Percentiles rank a stretch among this genome's conserved stretches.
Conservation (phyloP, 2,888 invertebrate species). For the Odontocerum albicorne region DNA sequence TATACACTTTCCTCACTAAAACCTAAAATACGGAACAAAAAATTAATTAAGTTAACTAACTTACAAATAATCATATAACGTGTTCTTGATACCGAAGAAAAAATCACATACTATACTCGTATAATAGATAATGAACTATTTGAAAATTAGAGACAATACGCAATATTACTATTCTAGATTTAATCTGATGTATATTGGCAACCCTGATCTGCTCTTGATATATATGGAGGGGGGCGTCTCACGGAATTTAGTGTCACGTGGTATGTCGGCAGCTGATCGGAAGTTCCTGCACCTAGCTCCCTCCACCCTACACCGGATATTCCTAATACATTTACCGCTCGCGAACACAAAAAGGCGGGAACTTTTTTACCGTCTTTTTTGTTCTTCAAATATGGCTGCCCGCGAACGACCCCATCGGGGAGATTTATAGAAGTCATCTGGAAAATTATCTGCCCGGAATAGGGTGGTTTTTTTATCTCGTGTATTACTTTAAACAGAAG, state of each 20-base stretch:
- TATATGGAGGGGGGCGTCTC: not conserved
- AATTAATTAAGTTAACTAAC: too few species aligned
- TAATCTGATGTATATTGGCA: not conserved
- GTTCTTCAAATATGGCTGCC: conserved; percentile 1
- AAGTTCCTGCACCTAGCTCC: not conserved
- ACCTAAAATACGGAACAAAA: too few species aligned
- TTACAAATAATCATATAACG: too few species aligned
- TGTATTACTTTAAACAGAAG: too few species aligned
- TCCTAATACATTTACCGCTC: conserved; percentile 2
- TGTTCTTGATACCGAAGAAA: too few species aligned
- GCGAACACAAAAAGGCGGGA: not conserved
- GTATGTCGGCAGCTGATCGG: conserved; percentile 14
- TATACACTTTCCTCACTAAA: too few species aligned
- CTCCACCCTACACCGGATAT: not conserved
- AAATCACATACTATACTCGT: too few species aligned
- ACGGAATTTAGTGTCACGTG: conserved; percentile 10
- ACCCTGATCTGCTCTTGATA: not conserved
- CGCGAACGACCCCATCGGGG: not conserved
- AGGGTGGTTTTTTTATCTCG: too few species aligned
- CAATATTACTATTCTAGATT: too few species aligned
- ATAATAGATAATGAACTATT: too few species aligned
- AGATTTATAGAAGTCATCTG: conserved; percentile 25
- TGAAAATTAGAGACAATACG: too few species aligned
- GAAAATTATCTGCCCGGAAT: conserved; percentile 9
- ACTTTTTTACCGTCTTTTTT: conserved; percentile 9